Base-by-base conservation (phyloP, 2,797 vertebrate genomes). In the Halcyon badia region DNA sequence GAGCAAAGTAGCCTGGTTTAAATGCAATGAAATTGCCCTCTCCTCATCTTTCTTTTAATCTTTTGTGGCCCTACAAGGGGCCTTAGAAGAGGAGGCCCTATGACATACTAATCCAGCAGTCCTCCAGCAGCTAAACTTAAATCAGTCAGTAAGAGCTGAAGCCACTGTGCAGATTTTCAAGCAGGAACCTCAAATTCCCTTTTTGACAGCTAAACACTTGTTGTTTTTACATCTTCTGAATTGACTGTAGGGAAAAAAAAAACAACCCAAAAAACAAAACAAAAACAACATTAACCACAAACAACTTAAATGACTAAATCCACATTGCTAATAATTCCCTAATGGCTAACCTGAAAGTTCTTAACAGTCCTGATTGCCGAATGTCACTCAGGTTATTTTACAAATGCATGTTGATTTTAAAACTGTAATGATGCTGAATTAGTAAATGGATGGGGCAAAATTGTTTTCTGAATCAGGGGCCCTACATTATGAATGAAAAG, bases 331-430 rank as follows among this genome's bases (percentile, higher is more conserved):
- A 77, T 78, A 97, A 95, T 86, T 91, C 61, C 25, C 83, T 97
- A 95, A 97, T 61, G 85, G 93, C 77, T 96, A 94, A 97, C 72
- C 83, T 96, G 83, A 91, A 97, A 89, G 92, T 88, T 87, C n/a
- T 3, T 89, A 95, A 89, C 61, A 69, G 60, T 92, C 85, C 90
- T 91, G 95, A 97, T 81, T 94, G 61, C 89, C 10, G 39, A 94
- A 77, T 89, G 83, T 91, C 83, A 88, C n/a, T 91, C 78, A 85
- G 48, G 79, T 90, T 93, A 81, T 82, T 62, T 80, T 57, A 77
- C 54, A 97, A 97, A 97, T 81, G 80, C 30, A 35, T 60, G 65
- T 77, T 89, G 94, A 96, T 96, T 96, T 94, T 84, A 64, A 94
- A 97, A 94, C 70, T 80, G 56, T 83, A 89, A 83, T 60, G 61